phyloP scores from a whole-genome alignment of 2,113 vertebrate species.

The Varanus salvator region DNA sequence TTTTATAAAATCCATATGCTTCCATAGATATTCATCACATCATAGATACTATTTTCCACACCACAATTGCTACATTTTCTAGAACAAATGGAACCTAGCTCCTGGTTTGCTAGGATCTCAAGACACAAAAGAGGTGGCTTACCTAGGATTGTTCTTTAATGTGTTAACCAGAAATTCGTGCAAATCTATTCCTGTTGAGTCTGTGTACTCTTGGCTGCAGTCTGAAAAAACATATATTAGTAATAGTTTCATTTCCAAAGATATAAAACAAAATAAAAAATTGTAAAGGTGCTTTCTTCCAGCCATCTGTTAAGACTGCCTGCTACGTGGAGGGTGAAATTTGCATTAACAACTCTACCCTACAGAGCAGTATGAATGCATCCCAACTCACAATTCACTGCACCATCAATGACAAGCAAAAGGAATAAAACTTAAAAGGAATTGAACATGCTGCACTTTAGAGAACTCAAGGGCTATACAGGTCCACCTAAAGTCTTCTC shows the following conservation, averaged over 20 bases:
- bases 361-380: background rate
- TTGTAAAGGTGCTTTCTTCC: background rate
- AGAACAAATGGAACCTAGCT: conserved; percentile 16
- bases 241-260: conserved; percentile 42
- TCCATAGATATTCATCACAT: background rate
- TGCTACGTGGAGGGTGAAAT: background rate
- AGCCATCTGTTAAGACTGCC: background rate
- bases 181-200: conserved; percentile 96
- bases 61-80: conserved; percentile 11
- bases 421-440: background rate
- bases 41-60: conserved; percentile 14
- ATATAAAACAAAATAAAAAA: background rate
- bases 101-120: background rate
- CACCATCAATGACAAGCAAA: background rate
- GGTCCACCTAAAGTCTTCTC: background rate
- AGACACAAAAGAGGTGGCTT: conserved; percentile 57
- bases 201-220: conserved; percentile 92
- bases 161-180: conserved; percentile 94
- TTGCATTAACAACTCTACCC: background rate
- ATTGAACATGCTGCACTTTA: background rate
- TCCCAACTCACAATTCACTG: rapidly evolving
- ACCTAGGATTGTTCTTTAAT: conserved; percentile 96
- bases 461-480: background rate
- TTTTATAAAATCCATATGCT: conserved; percentile 30
- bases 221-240: conserved; percentile 82